Percentiles rank a stretch among this genome's conserved stretches.
Evolutionary conservation across 2,888 invertebrate genomes (phyloP).

Genomic region (Aelia acuminata): DNA sequence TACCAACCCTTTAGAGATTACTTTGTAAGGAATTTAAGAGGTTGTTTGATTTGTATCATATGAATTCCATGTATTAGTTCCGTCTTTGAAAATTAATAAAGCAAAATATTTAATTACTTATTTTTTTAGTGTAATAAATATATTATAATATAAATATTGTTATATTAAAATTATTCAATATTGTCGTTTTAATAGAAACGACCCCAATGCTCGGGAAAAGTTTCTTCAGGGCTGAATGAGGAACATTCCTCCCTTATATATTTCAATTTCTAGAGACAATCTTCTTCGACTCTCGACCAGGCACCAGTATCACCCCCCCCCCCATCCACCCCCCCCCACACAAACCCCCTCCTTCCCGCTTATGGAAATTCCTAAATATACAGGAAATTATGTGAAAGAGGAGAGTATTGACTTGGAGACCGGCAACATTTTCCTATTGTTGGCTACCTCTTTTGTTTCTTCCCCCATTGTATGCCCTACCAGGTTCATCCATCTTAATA

Average conservation of each 20-base stretch:
- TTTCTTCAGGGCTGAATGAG: background rate
- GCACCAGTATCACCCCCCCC: background rate
- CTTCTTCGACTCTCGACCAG: constrained; percentile 16
- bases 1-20: no score
- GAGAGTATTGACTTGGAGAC: constrained; percentile 52
- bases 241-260: background rate
- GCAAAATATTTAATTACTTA: no score
- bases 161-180: no score
- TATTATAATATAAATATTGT: no score
- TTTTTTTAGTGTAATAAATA: no score
- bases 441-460: constrained; percentile 56
- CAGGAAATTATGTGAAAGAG: constrained; percentile 49
- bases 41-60: no score
- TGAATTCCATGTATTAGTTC: no score
- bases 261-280: constrained; percentile 25
- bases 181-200: background rate
- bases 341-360: background rate
- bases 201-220: background rate
- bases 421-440: constrained; percentile 46
- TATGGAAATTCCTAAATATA: constrained; percentile 44
- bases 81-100: no score
- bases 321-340: background rate
- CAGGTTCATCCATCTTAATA: constrained; percentile 58
- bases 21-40: no score
- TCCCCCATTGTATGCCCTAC: constrained; percentile 52